These are phyloP conservation scores for Ptyas mucosa DNA, from an alignment of 2,113 vertebrate species.

Conservation along the genomic window DNA sequence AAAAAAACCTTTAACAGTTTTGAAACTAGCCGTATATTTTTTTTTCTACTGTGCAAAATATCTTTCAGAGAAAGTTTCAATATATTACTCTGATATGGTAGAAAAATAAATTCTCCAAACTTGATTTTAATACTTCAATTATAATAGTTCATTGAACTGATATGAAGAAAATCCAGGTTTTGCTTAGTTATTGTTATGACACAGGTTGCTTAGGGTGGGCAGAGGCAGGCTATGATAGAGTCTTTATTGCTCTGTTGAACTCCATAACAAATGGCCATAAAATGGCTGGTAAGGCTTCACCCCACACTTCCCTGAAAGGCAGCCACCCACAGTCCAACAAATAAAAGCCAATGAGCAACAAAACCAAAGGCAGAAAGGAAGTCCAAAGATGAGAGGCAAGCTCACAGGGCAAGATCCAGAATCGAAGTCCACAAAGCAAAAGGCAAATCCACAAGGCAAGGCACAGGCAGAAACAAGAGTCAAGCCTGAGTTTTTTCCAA, in stretches of 20 bases:
- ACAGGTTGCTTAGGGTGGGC: background rate
- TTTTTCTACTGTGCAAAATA: background rate
- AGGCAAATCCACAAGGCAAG: background rate
- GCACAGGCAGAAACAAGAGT: background rate
- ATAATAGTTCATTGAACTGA: background rate
- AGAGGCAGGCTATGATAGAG: background rate
- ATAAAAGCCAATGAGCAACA: background rate
- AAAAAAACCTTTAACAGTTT: background rate
- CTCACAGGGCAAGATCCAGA: background rate
- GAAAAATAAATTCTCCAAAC: background rate
- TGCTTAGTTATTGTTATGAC: background rate
- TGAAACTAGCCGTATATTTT: background rate
- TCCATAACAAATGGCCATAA: background rate
- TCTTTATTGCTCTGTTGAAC: background rate
- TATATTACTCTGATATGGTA: background rate
- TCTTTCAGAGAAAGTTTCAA: background rate
- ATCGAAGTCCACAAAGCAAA: background rate
- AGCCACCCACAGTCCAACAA: background rate
- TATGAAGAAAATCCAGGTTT: background rate
- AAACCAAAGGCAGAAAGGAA: background rate
- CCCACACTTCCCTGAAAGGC: background rate
- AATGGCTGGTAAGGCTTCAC: background rate
- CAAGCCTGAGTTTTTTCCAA: background rate
- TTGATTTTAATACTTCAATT: background rate
- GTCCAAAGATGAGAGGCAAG: background rate